A percentile compares a stretch with the other conserved stretches of the same genome.
phyloP scores from a whole-genome alignment of 2,113 vertebrate species.

The Corythornis vintsioides region DNA sequence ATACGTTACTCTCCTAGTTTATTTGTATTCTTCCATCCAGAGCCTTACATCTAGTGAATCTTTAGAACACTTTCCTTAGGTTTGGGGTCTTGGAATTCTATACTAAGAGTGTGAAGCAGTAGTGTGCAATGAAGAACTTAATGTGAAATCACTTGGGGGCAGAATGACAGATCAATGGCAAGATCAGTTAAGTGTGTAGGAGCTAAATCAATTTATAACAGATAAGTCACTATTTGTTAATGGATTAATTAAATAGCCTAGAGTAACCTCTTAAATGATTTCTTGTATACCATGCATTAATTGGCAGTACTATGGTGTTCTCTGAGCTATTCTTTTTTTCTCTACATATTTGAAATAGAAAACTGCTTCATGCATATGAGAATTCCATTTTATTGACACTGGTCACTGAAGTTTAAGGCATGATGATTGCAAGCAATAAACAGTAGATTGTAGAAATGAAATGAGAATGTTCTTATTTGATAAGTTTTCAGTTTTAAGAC shows the following conservation, averaged over 20 bases:
- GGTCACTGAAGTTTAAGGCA: not conserved
- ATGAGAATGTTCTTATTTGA: not conserved
- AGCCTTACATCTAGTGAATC: not conserved
- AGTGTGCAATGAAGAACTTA: not conserved
- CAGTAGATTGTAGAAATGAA: not conserved
- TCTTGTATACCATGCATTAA: not conserved
- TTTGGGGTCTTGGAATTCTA: not conserved
- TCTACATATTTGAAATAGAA: not conserved
- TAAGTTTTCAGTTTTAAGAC: not conserved
- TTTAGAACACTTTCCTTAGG: not conserved
- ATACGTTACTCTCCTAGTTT: not conserved
- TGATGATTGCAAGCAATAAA: not conserved
- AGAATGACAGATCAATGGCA: slow-evolving; percentile 31
- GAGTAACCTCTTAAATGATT: slow-evolving; percentile 29
- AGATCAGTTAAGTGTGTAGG: slow-evolving; percentile 10
- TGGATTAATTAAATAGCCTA: slow-evolving; percentile 43
- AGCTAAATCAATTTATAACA: slow-evolving; percentile 44
- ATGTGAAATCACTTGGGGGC: not conserved
- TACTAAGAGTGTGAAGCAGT: not conserved
- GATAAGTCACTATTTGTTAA: slow-evolving; percentile 47
- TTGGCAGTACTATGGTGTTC: not conserved
- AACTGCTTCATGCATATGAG: not conserved
- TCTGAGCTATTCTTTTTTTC: not conserved
- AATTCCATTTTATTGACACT: not conserved
- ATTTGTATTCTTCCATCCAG: not conserved